A percentile compares a stretch with the other conserved stretches of the same genome.
phyloP scores from a whole-genome alignment of 2,888 invertebrate species.

The Brachyptera risi region DNA sequence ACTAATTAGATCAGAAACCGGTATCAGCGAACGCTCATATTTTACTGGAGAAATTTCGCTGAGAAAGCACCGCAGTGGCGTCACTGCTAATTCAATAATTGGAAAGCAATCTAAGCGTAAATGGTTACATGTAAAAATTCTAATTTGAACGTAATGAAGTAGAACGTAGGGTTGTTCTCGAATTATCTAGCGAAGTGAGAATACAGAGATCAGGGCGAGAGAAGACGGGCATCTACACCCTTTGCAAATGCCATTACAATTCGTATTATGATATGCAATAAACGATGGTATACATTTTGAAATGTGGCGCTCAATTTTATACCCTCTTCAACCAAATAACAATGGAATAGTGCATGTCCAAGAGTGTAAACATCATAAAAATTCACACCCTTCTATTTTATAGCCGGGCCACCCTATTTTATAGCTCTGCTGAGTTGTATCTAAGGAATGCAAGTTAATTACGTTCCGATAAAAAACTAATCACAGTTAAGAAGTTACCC shows the following conservation, averaged over 20 bases:
- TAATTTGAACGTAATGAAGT: conserved; percentile 30
- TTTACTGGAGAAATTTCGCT: conserved; percentile 28
- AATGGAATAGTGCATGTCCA: conserved; percentile 1
- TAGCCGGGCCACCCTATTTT: conserved; percentile 3
- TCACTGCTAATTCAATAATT: conserved; percentile 30
- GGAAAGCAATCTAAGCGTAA: conserved; percentile 32
- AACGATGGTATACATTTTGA: not conserved
- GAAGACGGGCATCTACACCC: not conserved
- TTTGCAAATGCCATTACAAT: not conserved
- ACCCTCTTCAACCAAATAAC: not conserved
- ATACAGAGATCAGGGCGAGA: not conserved
- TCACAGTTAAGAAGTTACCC: conserved; percentile 6
- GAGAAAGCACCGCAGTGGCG: conserved; percentile 18
- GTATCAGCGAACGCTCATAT: conserved; percentile 26
- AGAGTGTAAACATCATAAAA: conserved; percentile 19
- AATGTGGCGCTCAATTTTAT: not conserved
- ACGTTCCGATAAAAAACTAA: conserved; percentile 20
- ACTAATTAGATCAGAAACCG: conserved; percentile 42
- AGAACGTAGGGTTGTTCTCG: conserved; percentile 19
- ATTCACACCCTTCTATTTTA: conserved; percentile 2
- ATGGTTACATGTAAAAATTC: conserved; percentile 29
- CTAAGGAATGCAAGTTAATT: conserved; percentile 21
- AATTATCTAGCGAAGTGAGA: not conserved
- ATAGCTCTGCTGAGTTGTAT: conserved; percentile 15
- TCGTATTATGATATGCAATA: not conserved